phyloP scores from a whole-genome alignment of 92 coral and sea anemone genomes.

The Plumapathes pennacea region DNA sequence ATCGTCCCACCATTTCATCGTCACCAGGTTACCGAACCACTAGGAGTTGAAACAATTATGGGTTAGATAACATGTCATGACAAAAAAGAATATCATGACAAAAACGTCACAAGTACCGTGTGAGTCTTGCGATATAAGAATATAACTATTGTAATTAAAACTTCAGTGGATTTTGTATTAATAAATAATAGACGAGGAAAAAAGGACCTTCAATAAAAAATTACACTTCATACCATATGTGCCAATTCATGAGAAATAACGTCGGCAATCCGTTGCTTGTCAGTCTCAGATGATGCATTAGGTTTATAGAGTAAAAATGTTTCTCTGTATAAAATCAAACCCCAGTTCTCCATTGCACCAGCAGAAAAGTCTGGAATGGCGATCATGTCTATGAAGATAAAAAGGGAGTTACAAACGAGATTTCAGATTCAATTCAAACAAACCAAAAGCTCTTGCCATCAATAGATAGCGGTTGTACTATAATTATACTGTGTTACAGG shows the following conservation, averaged over 20 bases:
- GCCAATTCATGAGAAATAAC: constrained; percentile 84
- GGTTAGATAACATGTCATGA: background rate
- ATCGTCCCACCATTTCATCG: constrained; percentile 97
- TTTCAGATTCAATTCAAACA: too few species aligned
- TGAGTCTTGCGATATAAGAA: too few species aligned
- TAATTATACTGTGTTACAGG: too few species aligned
- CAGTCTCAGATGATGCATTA: constrained; percentile 47
- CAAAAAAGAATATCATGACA: background rate
- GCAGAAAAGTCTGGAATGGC: constrained; percentile 99
- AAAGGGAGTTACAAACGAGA: too few species aligned
- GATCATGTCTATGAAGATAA: constrained; percentile 74
- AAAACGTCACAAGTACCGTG: too few species aligned
- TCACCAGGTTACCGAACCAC: constrained; percentile 97
- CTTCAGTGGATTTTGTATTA: too few species aligned
- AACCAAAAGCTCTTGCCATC: too few species aligned
- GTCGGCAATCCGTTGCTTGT: constrained; percentile 37
- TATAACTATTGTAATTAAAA: too few species aligned
- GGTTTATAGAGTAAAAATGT: constrained; percentile 49
- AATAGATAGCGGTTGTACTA: too few species aligned
- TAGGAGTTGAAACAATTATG: background rate
- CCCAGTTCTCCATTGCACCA: constrained; percentile 99
- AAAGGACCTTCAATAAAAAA: background rate
- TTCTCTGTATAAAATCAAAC: constrained; percentile 80
- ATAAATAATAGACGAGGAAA: background rate
- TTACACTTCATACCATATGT: constrained; percentile 59